phyloP scores from a whole-genome alignment of 2,888 invertebrate genomes.

The Deroplatys truncata region DNA sequence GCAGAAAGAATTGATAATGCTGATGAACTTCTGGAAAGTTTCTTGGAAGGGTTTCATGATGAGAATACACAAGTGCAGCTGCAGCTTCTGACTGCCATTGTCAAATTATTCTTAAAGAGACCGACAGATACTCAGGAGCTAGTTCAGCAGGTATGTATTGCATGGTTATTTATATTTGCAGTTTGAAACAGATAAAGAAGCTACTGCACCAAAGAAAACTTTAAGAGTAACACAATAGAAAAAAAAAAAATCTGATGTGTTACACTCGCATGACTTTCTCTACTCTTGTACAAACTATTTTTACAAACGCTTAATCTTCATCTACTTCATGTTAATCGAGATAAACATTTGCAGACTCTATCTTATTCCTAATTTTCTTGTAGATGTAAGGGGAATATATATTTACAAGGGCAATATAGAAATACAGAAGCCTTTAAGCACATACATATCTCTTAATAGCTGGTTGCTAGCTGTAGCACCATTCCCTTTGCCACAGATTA shows the following conservation, averaged over 20 bases:
- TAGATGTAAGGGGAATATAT: no score
- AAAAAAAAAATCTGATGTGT: neutral
- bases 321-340: no score
- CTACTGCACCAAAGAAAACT: neutral
- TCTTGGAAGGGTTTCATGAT: constrained; percentile 96
- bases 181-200: neutral
- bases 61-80: constrained; percentile 96
- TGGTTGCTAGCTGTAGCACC: no score
- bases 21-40: constrained; percentile 95
- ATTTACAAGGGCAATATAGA: no score
- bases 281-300: no score
- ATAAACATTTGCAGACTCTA: no score
- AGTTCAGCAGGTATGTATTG: constrained; percentile 73
- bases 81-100: constrained; percentile 95
- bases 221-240: neutral
- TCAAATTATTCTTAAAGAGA: constrained; percentile 95
- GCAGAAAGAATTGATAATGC: constrained; percentile 99
- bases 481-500: no score
- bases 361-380: no score
- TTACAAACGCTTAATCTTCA: no score
- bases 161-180: neutral
- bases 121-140: constrained; percentile 98
- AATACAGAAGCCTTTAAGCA: no score
- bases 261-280: no score
- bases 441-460: no score